Conservation (phyloP, 2,797 vertebrate species). For the Podargus strigoides region DNA sequence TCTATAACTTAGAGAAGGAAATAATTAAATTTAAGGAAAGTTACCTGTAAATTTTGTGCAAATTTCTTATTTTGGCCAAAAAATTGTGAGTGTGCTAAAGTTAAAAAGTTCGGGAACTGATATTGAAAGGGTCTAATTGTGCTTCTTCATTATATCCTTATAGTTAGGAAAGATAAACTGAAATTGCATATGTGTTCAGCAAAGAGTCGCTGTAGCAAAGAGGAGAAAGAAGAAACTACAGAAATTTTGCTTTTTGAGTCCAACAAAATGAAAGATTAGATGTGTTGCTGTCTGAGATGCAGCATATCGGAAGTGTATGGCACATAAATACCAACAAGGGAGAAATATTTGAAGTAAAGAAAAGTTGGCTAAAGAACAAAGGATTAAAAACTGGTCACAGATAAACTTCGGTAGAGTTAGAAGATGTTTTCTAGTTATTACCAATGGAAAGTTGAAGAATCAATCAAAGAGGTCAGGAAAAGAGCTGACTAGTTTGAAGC, state of each 20-base stretch:
- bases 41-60: neutral
- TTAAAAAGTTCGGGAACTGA: neutral
- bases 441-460: neutral
- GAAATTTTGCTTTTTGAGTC: neutral
- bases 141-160: neutral
- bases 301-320: neutral
- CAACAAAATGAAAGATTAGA: neutral
- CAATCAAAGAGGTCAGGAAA: neutral
- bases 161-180: neutral
- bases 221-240: neutral
- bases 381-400: neutral
- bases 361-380: neutral
- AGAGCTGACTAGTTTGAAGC: neutral
- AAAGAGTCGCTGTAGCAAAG: neutral
- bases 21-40: neutral
- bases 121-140: neutral
- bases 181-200: neutral
- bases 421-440: neutral
- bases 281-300: neutral
- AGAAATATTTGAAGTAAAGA: neutral
- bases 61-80: neutral
- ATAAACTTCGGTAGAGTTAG: neutral
- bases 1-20: neutral
- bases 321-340: neutral
- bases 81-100: neutral